A percentile compares a stretch with the other conserved stretches of the same genome.
phyloP scores from a whole-genome alignment of 2,888 invertebrate genomes.

The Nysson spinosus region DNA sequence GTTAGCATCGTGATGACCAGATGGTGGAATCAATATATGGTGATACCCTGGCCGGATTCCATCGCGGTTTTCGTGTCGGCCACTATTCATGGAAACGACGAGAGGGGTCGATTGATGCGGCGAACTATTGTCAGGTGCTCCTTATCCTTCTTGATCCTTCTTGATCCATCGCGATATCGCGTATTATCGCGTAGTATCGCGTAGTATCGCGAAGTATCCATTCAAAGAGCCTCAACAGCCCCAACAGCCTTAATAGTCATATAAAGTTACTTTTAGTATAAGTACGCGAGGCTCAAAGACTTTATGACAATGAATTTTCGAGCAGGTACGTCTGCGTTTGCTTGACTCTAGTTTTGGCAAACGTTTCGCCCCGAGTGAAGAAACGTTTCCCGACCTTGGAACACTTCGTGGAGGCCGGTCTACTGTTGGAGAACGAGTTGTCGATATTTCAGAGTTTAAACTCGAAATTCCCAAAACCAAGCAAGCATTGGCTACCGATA shows the following conservation, averaged over 20 bases:
- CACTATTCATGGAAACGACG: constrained; percentile 80
- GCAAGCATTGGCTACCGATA: constrained; percentile 94
- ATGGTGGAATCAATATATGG: constrained; percentile 85
- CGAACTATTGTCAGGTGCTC: constrained; percentile 79
- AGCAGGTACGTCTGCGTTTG: constrained; percentile 85
- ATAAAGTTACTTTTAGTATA: too few species aligned
- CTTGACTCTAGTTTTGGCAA: constrained; percentile 91
- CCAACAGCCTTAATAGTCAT: too few species aligned
- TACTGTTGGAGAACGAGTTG: constrained; percentile 89
- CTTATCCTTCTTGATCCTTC: not conserved
- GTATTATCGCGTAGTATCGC: not conserved
- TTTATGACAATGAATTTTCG: too few species aligned
- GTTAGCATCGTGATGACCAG: constrained; percentile 94
- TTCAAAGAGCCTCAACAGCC: too few species aligned
- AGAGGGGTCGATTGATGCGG: constrained; percentile 80
- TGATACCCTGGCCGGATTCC: constrained; percentile 82
- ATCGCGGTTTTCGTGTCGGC: constrained; percentile 81
- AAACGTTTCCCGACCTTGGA: constrained; percentile 91
- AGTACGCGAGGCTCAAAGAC: too few species aligned
- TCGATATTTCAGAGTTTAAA: constrained; percentile 88
- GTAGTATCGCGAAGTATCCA: too few species aligned
- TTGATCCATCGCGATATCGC: not conserved
- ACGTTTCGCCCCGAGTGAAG: constrained; percentile 92
- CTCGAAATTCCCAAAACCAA: constrained; percentile 88
- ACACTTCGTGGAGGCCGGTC: constrained; percentile 91